Evolutionary conservation across 2,113 vertebrate species (phyloP), one percentile per base, ranked within the genome.

Genomic region (Microtus ochrogaster): DNA sequence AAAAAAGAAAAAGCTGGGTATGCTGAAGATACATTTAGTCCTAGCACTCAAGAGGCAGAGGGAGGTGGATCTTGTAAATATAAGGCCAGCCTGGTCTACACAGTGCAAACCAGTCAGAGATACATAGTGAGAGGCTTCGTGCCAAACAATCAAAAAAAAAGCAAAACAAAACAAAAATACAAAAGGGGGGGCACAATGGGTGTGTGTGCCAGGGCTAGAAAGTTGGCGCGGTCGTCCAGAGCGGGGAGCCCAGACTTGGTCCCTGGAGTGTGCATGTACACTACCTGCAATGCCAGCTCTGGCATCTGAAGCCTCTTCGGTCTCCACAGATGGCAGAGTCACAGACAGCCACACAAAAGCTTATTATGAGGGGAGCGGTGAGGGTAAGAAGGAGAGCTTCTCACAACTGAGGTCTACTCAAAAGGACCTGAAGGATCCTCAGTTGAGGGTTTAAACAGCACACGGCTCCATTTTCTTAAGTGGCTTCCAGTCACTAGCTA

Each of bases 131-230:
- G n/a, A 83, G 4, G 7, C 12, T 63, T 7, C 4, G 8, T 30
- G 26, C 21, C 8, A 76, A 44, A 76, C 1, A 55, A 17, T 17
- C 3, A 17, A 55, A 13, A 13, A 13, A 5, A 72, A 36, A 52
- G 52, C 52, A 55, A 55, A 55, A 55, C 52, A 55, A 55, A 52
- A 16, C 52, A 55, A n/a, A 6, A 52, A 52, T 52, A 52, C 49
- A 52, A 52, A 5, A 10, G 19, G 4, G 7, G 7, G 17, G 28
- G 11, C 17, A 2, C 5, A 5, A 11, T 0, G 10, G 30, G 47
- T 47, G 28, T 65, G 22, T 49, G 49, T 55, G 52, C 52, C 52
- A 36, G 30, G 77, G 8, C 47, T 19, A 55, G 17, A 81, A n/a
- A 55, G 33, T 55, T 81, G 77, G 52, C 17, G 4, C 17, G 55